Conservation (phyloP, 2,888 invertebrate genomes). For the Acrocera orbiculus region DNA sequence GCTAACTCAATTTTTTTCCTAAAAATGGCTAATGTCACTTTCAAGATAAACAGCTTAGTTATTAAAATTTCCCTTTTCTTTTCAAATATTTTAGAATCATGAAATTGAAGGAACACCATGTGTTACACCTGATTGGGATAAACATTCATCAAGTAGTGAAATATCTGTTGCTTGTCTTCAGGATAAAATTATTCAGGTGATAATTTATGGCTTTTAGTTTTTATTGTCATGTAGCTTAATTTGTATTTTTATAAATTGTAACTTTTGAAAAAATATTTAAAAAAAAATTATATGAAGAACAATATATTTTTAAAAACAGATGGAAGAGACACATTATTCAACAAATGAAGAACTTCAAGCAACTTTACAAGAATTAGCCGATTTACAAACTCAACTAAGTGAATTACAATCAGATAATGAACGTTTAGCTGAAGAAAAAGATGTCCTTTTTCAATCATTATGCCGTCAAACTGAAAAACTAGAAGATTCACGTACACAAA, state of each 20-base stretch:
- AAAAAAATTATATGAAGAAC: too few relatives aligned
- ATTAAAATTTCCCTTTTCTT: too few relatives aligned
- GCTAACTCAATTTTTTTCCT: too few relatives aligned
- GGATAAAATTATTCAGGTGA: slow-evolving; percentile 71
- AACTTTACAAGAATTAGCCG: slow-evolving; percentile 79
- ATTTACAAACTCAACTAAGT: slow-evolving; percentile 69
- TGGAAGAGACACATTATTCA: slow-evolving; percentile 39
- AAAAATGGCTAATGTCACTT: too few relatives aligned
- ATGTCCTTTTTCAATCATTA: slow-evolving; percentile 72
- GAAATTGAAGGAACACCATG: slow-evolving; percentile 47
- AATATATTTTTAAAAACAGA: slow-evolving; percentile 14
- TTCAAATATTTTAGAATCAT: slow-evolving; percentile 22
- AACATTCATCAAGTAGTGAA: slow-evolving; percentile 78
- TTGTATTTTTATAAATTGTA: too few relatives aligned
- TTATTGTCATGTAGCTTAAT: neutral
- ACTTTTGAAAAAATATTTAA: too few relatives aligned
- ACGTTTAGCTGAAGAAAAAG: slow-evolving; percentile 72
- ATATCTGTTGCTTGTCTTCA: slow-evolving; percentile 83
- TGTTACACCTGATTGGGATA: slow-evolving; percentile 77
- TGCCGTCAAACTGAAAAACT: slow-evolving; percentile 84
- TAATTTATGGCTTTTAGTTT: neutral
- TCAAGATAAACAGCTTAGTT: too few relatives aligned
- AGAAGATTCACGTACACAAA: slow-evolving; percentile 66
- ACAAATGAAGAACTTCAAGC: slow-evolving; percentile 88
- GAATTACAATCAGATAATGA: slow-evolving; percentile 81